phyloP scores from a whole-genome alignment of 1,140 invertebrate species.

The Rhyzopertha dominica region DNA sequence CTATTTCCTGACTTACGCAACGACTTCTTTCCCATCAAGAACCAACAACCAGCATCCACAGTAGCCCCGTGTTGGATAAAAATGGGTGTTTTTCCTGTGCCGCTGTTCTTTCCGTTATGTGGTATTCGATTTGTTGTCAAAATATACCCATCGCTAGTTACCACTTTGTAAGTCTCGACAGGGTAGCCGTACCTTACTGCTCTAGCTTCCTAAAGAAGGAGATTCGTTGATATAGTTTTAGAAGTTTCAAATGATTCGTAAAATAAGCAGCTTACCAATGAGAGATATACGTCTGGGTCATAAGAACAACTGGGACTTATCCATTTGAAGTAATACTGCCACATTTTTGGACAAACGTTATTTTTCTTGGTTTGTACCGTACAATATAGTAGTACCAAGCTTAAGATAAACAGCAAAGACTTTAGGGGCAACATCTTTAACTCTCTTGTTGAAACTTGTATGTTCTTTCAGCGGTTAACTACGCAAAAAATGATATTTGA shows the following conservation, averaged over 20 bases:
- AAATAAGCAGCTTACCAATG: no score
- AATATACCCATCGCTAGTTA: constrained; percentile 57
- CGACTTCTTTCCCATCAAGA: constrained; percentile 48
- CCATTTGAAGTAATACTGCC: constrained; percentile 24
- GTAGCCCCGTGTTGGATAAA: constrained; percentile 63
- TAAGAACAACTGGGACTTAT: constrained; percentile 28
- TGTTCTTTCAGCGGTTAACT: no score
- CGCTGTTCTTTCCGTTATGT: constrained; percentile 3
- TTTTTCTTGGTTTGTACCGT: no score
- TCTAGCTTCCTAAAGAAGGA: constrained; percentile 34
- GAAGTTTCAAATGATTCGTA: no score
- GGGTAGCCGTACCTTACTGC: constrained; percentile 33
- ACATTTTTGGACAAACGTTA: constrained; percentile 28
- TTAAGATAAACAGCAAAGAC: no score
- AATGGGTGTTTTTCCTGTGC: constrained; percentile 40
- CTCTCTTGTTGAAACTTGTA: no score
- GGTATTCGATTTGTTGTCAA: constrained; percentile 29
- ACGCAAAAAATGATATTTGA: no score
- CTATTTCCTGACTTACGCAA: no score
- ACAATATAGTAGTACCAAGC: no score
- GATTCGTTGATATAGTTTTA: no score
- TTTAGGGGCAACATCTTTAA: no score
- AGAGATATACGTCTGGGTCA: constrained; percentile 23
- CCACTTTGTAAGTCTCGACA: constrained; percentile 40
- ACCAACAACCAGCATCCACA: constrained; percentile 52